These are phyloP conservation scores for Cynopterus sphinx DNA, from an alignment of 2,797 vertebrate species.

Conservation along the genomic window DNA sequence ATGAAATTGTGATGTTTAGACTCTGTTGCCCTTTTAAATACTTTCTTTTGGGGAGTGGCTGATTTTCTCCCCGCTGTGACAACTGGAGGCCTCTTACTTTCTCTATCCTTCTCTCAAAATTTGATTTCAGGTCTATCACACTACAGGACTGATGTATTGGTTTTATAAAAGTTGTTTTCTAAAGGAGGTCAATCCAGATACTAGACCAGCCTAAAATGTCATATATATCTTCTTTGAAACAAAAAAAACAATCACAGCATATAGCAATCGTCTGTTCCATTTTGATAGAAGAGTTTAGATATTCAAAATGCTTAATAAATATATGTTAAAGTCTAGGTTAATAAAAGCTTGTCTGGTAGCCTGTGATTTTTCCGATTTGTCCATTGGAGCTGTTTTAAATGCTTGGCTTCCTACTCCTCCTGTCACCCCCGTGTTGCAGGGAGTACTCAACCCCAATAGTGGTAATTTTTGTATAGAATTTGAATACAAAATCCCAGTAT, in stretches of 20 bases:
- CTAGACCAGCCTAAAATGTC: background rate
- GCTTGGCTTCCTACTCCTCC: background rate
- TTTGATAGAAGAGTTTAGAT: background rate
- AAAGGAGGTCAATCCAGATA: background rate
- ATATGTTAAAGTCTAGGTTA: background rate
- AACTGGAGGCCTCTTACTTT: background rate
- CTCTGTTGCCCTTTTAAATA: background rate
- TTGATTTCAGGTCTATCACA: background rate
- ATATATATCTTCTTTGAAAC: background rate
- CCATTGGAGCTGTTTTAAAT: background rate
- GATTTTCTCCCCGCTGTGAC: background rate
- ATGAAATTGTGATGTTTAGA: background rate
- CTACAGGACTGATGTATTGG: background rate
- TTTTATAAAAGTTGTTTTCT: constrained; percentile 24
- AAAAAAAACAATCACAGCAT: background rate
- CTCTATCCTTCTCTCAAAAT: background rate
- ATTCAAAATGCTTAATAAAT: background rate
- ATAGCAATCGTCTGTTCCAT: background rate
- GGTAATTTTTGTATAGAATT: background rate
- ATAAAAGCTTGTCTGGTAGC: background rate
- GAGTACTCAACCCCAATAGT: background rate
- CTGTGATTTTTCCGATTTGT: constrained; percentile 26
- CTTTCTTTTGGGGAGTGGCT: background rate
- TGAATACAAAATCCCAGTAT: background rate
- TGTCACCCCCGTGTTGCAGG: background rate